These are phyloP conservation scores for Elgaria multicarinata DNA, from an alignment of 2,113 vertebrate genomes.

Conservation along the genomic window DNA sequence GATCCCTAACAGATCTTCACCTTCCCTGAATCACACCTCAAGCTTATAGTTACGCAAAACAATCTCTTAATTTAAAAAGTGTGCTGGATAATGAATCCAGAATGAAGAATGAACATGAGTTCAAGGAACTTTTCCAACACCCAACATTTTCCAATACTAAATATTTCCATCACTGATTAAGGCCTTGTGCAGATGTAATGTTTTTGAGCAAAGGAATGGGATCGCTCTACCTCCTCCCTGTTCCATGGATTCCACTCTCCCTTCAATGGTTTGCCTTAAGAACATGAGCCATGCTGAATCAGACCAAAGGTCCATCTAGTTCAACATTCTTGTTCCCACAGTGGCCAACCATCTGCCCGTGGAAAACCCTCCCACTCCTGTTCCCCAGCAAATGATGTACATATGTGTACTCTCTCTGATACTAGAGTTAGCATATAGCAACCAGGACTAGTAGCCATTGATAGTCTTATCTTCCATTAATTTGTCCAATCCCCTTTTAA, in stretches of 20 bases:
- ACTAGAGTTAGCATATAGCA: no score
- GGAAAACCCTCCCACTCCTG: no score
- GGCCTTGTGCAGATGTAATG: neutral
- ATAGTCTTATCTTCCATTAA: no score
- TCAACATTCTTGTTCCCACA: no score
- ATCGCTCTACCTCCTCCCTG: neutral
- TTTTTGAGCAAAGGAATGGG: neutral
- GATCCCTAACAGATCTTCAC: neutral
- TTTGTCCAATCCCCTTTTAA: no score
- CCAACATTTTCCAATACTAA: neutral
- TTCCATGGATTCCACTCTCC: neutral
- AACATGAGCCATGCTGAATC: no score
- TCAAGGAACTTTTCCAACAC: neutral
- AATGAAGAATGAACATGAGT: neutral
- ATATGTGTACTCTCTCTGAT: no score
- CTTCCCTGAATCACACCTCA: neutral
- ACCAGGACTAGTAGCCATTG: no score
- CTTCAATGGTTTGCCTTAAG: neutral
- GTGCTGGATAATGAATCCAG: neutral
- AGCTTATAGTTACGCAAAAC: neutral
- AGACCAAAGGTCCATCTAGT: no score
- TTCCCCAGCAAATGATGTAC: no score
- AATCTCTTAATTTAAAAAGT: neutral
- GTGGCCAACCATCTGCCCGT: no score
- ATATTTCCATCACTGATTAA: neutral